Base-by-base conservation (phyloP, 2,888 invertebrate genomes). In the Morpho helenor region DNA sequence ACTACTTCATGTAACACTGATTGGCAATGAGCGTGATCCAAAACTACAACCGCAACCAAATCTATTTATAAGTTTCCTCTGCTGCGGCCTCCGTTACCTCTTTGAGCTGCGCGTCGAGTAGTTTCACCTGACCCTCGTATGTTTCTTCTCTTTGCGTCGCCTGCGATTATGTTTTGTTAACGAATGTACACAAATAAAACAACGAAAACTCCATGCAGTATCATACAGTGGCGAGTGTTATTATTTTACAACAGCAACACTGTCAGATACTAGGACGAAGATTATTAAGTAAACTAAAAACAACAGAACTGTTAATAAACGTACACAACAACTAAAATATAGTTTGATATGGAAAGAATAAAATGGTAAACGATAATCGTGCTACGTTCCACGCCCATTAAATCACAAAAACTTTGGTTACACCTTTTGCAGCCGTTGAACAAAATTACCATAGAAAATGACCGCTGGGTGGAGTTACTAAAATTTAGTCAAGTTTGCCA, bases 121-220 rank as follows among this genome's bases (percentile, higher is more conserved):
- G 92, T 93, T 97, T 97, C 82, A 97, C 96, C 92, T 97, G 96
- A 85, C 94, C 94, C 87, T 97, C 96, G 92, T 95, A 97, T 73
- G 96, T 94, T 91, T 98, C 98, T 93, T 98, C 98, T 91, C 97
- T 96, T 92, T 97, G 95, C 81, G 97, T 96, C 78, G 98, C 97
- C 97, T 98, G 92, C 81, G 84, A 84, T 84, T 83, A 86, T 87
- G 78, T 75, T 79, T 80, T 79, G 78, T 89, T 88, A 87, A 86
- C 83, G 79, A 82, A 82, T 65, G 77, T 78, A 82, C 76, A 86
- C 78, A 84, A 79, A 59, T 54, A 54, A 48, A 77, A 84, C 79
- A 83, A 64, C 76, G 71, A 69, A 75, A 79, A 75, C 71, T 73
- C 75, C 89, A 89, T 89, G 89, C 85, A 70, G 74, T 68, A 72